Evolutionary conservation across 2,888 invertebrate genomes (phyloP).

Genomic region (Fragum fragum): DNA sequence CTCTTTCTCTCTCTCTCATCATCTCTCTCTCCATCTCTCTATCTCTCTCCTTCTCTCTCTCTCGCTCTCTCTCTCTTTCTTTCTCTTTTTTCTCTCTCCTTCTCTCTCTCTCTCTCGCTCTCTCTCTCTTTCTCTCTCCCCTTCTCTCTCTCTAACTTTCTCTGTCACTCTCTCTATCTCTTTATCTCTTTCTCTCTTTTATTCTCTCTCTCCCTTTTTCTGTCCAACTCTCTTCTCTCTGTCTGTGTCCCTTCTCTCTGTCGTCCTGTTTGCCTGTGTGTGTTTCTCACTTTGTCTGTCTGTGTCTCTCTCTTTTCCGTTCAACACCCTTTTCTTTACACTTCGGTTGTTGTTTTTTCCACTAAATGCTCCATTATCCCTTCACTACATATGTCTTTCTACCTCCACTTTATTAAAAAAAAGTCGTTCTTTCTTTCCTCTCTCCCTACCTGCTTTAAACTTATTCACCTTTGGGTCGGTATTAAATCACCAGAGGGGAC

Average conservation of each 20-base stretch:
- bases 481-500: too few species aligned
- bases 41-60: neutral
- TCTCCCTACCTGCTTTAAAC: too few species aligned
- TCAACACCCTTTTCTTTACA: neutral
- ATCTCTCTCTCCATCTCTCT: neutral
- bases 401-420: neutral
- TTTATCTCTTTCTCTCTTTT: slow-evolving; percentile 13
- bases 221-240: neutral
- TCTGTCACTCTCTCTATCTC: slow-evolving; percentile 20
- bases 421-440: too few species aligned
- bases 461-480: too few species aligned
- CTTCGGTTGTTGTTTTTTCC: neutral
- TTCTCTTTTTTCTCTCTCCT: neutral
- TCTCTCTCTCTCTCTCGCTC: neutral
- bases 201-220: neutral
- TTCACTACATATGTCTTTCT: neutral
- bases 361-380: neutral
- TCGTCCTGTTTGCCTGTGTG: neutral
- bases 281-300: too few species aligned
- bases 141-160: slow-evolving; percentile 3
- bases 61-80: too few species aligned
- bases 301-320: too few species aligned
- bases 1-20: neutral
- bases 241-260: too few species aligned
- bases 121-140: slow-evolving; percentile 4